Evolutionary conservation across 2,888 invertebrate genomes (phyloP), one percentile per base, ranked within the genome.

Genomic region (Lepidochitona cinerea): DNA sequence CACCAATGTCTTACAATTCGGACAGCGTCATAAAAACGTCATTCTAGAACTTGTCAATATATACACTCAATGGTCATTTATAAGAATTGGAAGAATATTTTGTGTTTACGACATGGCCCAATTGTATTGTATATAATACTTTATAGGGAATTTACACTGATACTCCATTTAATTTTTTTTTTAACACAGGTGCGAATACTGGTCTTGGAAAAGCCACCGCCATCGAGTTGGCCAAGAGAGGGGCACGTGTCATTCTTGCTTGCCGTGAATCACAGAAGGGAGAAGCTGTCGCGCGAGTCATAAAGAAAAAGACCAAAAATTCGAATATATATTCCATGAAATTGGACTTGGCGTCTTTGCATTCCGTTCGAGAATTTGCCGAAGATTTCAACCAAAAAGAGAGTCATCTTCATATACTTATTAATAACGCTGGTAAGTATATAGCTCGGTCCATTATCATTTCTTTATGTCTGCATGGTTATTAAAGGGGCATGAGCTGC

Each of bases 171-270:
- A 41, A 41, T 52, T 53, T 37, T 35, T 2, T 70, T 37, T 54
- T 95, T 36, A 93, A 95, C 49, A 94, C 95, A 72, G 96, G 96
- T 12, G 95, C 95, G 0, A 96, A 95, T 89, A 94, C 94, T 37
- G 96, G 96, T 0, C 93, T 96, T 68, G 96, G 96, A 0, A 93
- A 94, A 83, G 95, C 95, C 91, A 94, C 95, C 0, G 94, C 94
- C 0, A 93, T 93, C 79, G 94, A 95, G 78, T 91, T 96, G 68
- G 95, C 94, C 0, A 92, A 92, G 79, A 75, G 89, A 65, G 89
- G 89, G 0, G 90, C 89, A 5, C 77, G 84, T 36, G 86, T 91
- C 9, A 83, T 90, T 29, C 81, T 90, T 41, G 89, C 87, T 0
- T 90, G 90, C 72, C 80, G 89, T 6, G 88, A 90, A 72, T 76